phyloP scores from a whole-genome alignment of 2,113 vertebrate species.

The Mobula birostris region DNA sequence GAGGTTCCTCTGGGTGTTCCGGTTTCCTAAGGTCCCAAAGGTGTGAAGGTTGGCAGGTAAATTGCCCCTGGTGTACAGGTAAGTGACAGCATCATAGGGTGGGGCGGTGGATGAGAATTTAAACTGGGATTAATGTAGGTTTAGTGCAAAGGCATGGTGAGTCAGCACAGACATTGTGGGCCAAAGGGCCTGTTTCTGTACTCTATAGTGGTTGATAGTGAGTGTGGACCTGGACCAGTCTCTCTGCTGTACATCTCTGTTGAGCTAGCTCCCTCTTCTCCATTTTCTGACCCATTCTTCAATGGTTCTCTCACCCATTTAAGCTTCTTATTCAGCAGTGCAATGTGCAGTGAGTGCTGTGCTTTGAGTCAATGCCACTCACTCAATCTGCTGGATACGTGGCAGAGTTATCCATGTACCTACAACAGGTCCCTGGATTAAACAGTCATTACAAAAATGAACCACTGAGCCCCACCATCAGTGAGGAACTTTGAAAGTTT shows the following conservation, averaged over 20 bases:
- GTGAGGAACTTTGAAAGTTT: neutral
- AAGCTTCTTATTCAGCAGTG: neutral
- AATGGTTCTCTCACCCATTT: neutral
- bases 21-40: too few relatives aligned
- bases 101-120: too few relatives aligned
- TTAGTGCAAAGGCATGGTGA: too few relatives aligned
- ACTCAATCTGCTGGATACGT: neutral
- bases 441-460: neutral
- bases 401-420: neutral
- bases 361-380: neutral
- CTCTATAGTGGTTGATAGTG: too few relatives aligned
- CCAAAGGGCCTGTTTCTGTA: too few relatives aligned
- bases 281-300: neutral
- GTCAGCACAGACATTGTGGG: too few relatives aligned
- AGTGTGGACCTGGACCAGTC: too few relatives aligned
- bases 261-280: neutral
- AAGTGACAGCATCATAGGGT: too few relatives aligned
- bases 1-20: too few relatives aligned
- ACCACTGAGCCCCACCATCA: neutral
- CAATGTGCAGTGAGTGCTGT: neutral
- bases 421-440: neutral
- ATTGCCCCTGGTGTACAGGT: too few relatives aligned
- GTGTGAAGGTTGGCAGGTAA: too few relatives aligned
- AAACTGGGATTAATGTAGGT: too few relatives aligned
- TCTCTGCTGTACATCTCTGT: neutral